phyloP scores from a whole-genome alignment of 2,797 vertebrate genomes.

The Bradypodion pumilum region DNA sequence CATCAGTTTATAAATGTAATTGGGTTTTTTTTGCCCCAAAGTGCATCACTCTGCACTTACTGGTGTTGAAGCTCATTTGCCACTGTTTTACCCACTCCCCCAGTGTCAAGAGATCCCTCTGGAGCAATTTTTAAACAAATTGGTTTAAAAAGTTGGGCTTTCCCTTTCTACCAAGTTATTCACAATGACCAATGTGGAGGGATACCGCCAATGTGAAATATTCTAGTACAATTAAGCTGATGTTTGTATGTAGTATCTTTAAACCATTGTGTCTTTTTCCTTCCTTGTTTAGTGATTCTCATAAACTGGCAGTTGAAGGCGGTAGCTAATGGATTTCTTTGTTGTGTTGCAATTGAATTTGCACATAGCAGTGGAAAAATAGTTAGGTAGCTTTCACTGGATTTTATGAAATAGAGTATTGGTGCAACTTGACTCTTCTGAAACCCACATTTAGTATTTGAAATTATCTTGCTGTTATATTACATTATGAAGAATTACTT shows the following conservation, averaged over 20 bases:
- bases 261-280: slow-evolving; percentile 33
- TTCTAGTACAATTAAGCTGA: slow-evolving; percentile 3
- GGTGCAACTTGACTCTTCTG: rapidly evolving
- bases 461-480: rapidly evolving
- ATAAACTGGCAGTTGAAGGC: slow-evolving; percentile 42
- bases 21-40: too few relatives aligned
- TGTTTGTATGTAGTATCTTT: slow-evolving; percentile 54
- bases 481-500: rapidly evolving
- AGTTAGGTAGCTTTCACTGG: too few relatives aligned
- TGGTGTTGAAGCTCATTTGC: too few relatives aligned
- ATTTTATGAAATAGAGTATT: background rate
- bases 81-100: too few relatives aligned
- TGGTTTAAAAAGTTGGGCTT: background rate
- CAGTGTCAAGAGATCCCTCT: too few relatives aligned
- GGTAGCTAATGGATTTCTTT: slow-evolving; percentile 17
- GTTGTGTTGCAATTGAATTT: slow-evolving; percentile 43
- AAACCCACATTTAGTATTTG: rapidly evolving
- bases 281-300: slow-evolving; percentile 33
- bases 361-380: slow-evolving; percentile 40
- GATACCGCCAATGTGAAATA: background rate
- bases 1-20: too few relatives aligned
- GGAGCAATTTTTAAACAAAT: too few relatives aligned
- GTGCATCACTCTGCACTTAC: too few relatives aligned
- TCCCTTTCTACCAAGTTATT: background rate
- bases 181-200: background rate